Percentiles rank a stretch among this genome's conserved stretches.
Conservation (phyloP, 1,140 invertebrate genomes). For the Zeugodacus cucurbitae region DNA sequence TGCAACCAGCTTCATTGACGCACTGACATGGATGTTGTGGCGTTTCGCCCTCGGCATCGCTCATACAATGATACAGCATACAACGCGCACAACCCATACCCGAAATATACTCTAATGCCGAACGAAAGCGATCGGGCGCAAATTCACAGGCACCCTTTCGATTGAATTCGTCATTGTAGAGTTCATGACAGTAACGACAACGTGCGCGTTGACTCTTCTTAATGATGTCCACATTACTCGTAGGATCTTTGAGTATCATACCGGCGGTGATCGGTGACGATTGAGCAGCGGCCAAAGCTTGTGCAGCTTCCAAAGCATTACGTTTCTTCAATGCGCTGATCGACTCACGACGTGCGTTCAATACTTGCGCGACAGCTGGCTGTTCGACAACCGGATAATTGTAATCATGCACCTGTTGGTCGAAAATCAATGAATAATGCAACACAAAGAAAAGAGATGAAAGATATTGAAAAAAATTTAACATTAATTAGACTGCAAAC, state of each 20-base stretch:
- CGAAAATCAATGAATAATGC: neutral
- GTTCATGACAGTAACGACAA: constrained; percentile 75
- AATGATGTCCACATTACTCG: constrained; percentile 47
- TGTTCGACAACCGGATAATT: constrained; percentile 82
- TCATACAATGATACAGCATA: constrained; percentile 93
- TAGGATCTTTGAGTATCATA: constrained; percentile 55
- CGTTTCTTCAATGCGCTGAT: constrained; percentile 73
- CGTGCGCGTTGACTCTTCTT: constrained; percentile 54
- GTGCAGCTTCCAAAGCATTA: constrained; percentile 61
- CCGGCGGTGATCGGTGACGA: constrained; percentile 60
- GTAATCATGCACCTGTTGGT: constrained; percentile 75
- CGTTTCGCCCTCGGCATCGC: constrained; percentile 85
- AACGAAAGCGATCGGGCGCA: constrained; percentile 85
- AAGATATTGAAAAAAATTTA: neutral
- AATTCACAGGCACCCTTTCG: constrained; percentile 85
- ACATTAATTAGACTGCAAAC: neutral
- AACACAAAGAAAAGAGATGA: constrained; percentile 52
- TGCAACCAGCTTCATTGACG: constrained; percentile 70
- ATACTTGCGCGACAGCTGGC: constrained; percentile 66
- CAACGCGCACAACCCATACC: constrained; percentile 88
- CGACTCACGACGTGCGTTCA: constrained; percentile 70
- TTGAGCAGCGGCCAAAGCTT: constrained; percentile 56
- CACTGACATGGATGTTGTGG: constrained; percentile 84
- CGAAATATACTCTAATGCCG: constrained; percentile 83
- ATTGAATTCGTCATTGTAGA: constrained; percentile 83